Base-by-base conservation (phyloP, 2,113 vertebrate species). In the Corvus cornix region DNA sequence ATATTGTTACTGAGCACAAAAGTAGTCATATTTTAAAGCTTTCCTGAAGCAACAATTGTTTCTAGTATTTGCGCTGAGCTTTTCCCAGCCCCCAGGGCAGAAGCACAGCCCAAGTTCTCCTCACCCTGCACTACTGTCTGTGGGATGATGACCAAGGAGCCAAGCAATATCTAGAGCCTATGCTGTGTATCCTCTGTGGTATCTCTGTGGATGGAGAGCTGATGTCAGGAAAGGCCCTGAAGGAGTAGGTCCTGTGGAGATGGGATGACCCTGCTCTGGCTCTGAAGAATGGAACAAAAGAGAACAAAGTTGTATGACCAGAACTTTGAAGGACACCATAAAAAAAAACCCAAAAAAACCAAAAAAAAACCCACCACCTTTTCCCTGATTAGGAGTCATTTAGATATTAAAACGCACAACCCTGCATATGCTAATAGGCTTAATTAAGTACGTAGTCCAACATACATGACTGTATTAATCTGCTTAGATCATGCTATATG, bases 41-140 rank as follows among this genome's bases (percentile, higher is more conserved):
- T 60, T 53, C 41, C 69, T 48, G 44, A 44, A 64, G 49, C 37
- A 88, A 59, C 35, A 41, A 13, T 2, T 30, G 23, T 33, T 55
- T 10, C 70, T 15, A 8, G 7, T 5, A 16, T 23, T 43, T 60
- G 49, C 0, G 0, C 24, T 5, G 4, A 63, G 51, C n/a, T 63
- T 53, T 75, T 55, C 18, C 35, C 33, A 22, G 55, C 19, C 44
- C 18, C 66, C 30, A 28, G 10, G 0, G 5, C 31, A 63, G 67
- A 58, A 30, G n/a, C 35, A 23, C 16, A 43, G 37, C 49, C 48
- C 1, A 0, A 67, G 21, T 16, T 28, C 37, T 56, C 39, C 51
- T 55, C 13, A 16, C 2, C 2, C 69, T 37, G 8, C 15, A 1
- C 37, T n/a, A 24, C 26, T 2, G 0, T 35, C 39, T 13, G 5